These are phyloP conservation scores for Ascidia mentula DNA, from an alignment of 23 tunicate genomes.

Conservation along the genomic window DNA sequence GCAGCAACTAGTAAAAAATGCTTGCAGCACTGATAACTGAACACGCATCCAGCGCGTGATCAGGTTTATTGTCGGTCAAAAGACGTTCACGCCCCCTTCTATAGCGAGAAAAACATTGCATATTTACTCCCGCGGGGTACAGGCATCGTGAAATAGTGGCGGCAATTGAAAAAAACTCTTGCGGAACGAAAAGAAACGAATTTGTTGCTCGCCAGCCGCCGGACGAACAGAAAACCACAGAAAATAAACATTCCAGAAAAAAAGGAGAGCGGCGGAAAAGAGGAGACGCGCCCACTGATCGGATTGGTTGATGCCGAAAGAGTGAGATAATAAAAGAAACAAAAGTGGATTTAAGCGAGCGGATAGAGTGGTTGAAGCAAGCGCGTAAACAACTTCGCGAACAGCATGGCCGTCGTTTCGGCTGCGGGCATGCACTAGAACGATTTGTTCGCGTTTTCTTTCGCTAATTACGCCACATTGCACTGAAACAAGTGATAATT, in stretches of 20 bases:
- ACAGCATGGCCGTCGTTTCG: constrained; percentile 41
- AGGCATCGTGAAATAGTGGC: not conserved
- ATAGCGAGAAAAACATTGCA: not conserved
- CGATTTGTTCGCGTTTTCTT: too few species aligned
- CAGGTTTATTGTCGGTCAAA: constrained; percentile 46
- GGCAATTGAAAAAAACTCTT: not conserved
- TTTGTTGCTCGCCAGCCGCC: not conserved
- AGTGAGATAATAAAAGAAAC: constrained; percentile 13
- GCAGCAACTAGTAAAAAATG: not conserved
- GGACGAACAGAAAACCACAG: not conserved
- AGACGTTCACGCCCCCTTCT: constrained; percentile 34
- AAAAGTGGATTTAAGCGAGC: not conserved
- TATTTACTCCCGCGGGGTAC: not conserved
- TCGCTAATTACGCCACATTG: too few species aligned
- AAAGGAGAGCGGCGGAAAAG: not conserved
- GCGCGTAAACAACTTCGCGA: constrained; percentile 39
- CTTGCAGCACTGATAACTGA: not conserved
- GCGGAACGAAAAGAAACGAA: not conserved
- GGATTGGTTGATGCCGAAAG: not conserved
- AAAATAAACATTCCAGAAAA: constrained; percentile 10
- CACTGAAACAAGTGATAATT: too few species aligned
- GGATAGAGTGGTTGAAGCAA: not conserved
- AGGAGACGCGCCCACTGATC: not conserved
- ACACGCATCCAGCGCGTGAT: constrained; percentile 40
- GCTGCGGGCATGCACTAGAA: constrained; percentile 3